These are phyloP conservation scores for Drosophila sucinea DNA, from an alignment of 1,140 invertebrate species.

Conservation along the genomic window DNA sequence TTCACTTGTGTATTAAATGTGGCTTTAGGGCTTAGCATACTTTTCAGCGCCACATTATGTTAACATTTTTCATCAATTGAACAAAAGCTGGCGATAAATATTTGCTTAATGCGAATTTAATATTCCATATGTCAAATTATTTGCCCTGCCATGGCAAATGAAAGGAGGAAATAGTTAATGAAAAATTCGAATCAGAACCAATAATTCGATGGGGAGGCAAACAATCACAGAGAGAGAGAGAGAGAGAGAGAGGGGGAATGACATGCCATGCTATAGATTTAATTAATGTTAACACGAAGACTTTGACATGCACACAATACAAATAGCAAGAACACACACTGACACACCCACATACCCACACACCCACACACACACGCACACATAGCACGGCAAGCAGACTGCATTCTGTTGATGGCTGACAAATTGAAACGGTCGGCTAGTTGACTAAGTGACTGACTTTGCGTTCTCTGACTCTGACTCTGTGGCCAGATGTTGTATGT, in stretches of 20 bases:
- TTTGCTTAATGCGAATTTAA: slow-evolving; percentile 48
- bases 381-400: slow-evolving; percentile 12
- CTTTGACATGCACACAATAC: slow-evolving; percentile 77
- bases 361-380: slow-evolving; percentile 13
- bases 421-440: slow-evolving; percentile 69
- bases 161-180: slow-evolving; percentile 14
- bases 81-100: slow-evolving; percentile 34
- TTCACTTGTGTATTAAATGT: not conserved
- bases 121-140: slow-evolving; percentile 44
- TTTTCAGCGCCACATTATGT: slow-evolving; percentile 40
- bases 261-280: slow-evolving; percentile 69
- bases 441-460: slow-evolving; percentile 68
- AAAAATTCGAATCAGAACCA: slow-evolving; percentile 59
- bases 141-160: slow-evolving; percentile 23
- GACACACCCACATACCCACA: slow-evolving; percentile 11
- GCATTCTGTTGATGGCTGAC: slow-evolving; percentile 70
- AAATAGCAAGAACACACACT: slow-evolving; percentile 46
- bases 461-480: slow-evolving; percentile 32
- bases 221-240: slow-evolving; percentile 1
- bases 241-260: slow-evolving; percentile 31
- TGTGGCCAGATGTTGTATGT: slow-evolving; percentile 17
- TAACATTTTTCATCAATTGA: slow-evolving; percentile 33
- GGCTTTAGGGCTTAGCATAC: slow-evolving; percentile 50
- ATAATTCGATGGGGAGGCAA: slow-evolving; percentile 36
- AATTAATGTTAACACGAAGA: slow-evolving; percentile 80